Conservation (phyloP, 23 tunicate genomes). For the Botrylloides violaceus region DNA sequence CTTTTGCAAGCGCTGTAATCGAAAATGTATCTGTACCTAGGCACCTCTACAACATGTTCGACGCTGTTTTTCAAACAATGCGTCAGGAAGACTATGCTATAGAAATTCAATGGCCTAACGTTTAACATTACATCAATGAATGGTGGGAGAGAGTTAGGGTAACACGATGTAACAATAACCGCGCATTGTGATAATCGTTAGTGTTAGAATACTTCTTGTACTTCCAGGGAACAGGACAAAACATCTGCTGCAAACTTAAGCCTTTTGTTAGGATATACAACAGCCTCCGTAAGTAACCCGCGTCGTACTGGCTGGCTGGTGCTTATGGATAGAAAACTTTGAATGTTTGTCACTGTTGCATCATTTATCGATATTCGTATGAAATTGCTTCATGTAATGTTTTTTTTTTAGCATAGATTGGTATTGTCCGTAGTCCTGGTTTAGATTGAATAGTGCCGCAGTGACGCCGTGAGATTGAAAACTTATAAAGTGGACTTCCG, state of each 20-base stretch:
- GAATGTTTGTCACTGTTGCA: too few species aligned
- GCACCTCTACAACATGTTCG: neutral
- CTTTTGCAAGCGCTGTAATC: too few species aligned
- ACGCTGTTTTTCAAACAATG: neutral
- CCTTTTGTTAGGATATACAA: neutral
- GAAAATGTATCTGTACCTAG: too few species aligned
- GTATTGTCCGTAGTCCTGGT: neutral
- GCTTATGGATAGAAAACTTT: too few species aligned
- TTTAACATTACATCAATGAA: constrained; percentile 10
- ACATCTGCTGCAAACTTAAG: neutral
- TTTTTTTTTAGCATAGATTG: neutral
- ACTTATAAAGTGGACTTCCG: too few species aligned
- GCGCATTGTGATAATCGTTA: constrained; percentile 21
- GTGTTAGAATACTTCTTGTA: neutral
- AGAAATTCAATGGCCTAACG: neutral
- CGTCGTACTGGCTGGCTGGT: too few species aligned
- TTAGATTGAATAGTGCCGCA: neutral
- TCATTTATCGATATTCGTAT: too few species aligned
- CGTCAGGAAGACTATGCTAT: neutral
- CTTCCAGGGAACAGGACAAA: constrained; percentile 1
- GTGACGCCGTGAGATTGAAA: too few species aligned
- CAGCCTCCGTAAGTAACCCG: too few species aligned
- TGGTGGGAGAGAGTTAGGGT: constrained; percentile 15
- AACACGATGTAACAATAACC: constrained; percentile 1
- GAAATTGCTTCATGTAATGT: too few species aligned